Conservation (phyloP, 2,113 vertebrate genomes). For the Varanus salvator region DNA sequence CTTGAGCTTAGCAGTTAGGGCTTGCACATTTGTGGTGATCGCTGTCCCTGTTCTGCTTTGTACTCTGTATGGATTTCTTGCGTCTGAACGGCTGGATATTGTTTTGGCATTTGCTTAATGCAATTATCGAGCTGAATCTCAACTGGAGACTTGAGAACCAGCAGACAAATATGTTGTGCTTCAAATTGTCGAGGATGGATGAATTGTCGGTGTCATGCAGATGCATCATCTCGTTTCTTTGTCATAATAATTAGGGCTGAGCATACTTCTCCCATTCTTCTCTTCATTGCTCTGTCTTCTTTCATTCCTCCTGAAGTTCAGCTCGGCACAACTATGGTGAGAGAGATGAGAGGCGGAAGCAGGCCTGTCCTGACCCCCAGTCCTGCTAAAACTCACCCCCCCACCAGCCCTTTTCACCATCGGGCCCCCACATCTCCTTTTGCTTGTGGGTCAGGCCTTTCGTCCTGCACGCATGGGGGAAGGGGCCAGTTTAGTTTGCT, state of each 20-base stretch:
- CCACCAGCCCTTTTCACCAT: too few species aligned
- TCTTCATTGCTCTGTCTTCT: not conserved
- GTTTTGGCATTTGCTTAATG: not conserved
- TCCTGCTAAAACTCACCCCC: too few species aligned
- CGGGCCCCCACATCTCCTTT: too few species aligned
- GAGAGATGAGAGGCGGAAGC: too few species aligned
- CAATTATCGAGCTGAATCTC: not conserved
- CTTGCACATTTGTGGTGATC: too few species aligned
- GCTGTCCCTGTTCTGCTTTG: not conserved
- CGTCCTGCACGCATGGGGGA: too few species aligned
- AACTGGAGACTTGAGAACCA: not conserved
- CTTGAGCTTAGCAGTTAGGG: too few species aligned
- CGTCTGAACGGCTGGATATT: not conserved
- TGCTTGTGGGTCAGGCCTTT: too few species aligned
- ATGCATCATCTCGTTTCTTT: not conserved
- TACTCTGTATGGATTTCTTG: not conserved
- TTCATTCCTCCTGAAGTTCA: not conserved
- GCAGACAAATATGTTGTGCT: not conserved
- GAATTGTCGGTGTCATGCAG: not conserved
- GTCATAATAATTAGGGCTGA: not conserved
- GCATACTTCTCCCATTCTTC: not conserved
- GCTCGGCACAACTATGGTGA: not conserved
- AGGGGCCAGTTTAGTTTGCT: too few species aligned
- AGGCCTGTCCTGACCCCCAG: too few species aligned
- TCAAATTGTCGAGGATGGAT: not conserved